phyloP scores from a whole-genome alignment of 2,888 invertebrate genomes.

The Hydraecia micacea region DNA sequence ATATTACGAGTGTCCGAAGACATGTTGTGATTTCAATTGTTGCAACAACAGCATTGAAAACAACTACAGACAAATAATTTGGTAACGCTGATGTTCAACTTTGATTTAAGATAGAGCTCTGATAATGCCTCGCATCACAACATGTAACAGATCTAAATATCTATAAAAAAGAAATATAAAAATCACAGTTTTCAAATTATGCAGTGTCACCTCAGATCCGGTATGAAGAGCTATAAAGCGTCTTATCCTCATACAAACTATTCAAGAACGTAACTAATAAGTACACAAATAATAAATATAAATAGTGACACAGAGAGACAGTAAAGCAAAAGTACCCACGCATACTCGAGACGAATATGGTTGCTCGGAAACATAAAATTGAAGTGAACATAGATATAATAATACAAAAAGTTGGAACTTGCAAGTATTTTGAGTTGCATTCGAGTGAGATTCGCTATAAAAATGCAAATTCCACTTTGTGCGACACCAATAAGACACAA shows the following conservation, averaged over 20 bases:
- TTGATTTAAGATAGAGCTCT: constrained; percentile 71
- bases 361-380: constrained; percentile 71
- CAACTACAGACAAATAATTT: constrained; percentile 72
- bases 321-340: constrained; percentile 86
- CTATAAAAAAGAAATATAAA: constrained; percentile 88
- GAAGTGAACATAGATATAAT: constrained; percentile 45
- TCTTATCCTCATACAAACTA: constrained; percentile 81
- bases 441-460: constrained; percentile 53
- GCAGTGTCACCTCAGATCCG: constrained; percentile 89
- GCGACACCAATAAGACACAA: constrained; percentile 67
- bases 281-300: constrained; percentile 87
- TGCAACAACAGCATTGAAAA: constrained; percentile 76
- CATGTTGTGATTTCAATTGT: constrained; percentile 84
- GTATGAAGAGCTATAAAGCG: constrained; percentile 85
- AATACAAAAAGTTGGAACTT: constrained; percentile 51
- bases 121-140: constrained; percentile 85
- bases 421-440: constrained; percentile 52
- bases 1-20: constrained; percentile 78
- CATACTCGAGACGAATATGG: constrained; percentile 81
- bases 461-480: constrained; percentile 60
- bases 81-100: constrained; percentile 75
- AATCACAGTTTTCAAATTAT: constrained; percentile 90
- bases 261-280: constrained; percentile 87
- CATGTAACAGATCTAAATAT: constrained; percentile 88
- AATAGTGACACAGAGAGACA: constrained; percentile 88